Percentiles rank a stretch among this genome's conserved stretches.
phyloP scores from a whole-genome alignment of 2,113 vertebrate genomes.

The Glaucidium brasilianum region DNA sequence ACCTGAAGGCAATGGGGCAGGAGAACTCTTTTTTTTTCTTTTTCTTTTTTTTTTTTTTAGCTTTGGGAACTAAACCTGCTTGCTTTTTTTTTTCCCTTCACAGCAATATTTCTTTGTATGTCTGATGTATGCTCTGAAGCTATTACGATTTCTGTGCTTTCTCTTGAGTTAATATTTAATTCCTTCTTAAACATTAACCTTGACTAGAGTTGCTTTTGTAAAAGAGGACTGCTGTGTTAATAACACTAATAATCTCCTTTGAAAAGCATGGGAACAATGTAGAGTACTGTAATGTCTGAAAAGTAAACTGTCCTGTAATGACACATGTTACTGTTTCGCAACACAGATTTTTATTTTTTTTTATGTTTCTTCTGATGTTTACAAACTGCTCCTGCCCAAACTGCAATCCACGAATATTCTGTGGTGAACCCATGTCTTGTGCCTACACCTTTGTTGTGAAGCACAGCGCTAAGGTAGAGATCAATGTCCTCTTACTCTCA shows the following conservation, averaged over 20 bases:
- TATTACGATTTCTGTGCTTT: slow-evolving; percentile 15
- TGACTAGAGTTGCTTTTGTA: slow-evolving; percentile 21
- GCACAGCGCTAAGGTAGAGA: neutral
- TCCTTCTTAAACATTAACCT: slow-evolving; percentile 61
- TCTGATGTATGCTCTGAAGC: slow-evolving; percentile 3
- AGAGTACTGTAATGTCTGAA: neutral
- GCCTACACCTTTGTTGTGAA: neutral
- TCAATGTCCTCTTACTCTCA: slow-evolving; percentile 9
- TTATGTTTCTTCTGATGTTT: slow-evolving; percentile 1
- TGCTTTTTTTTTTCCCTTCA: neutral
- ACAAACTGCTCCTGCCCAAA: neutral
- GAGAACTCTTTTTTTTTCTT: too few relatives aligned
- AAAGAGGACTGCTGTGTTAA: slow-evolving; percentile 33
- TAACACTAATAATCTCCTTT: slow-evolving; percentile 36
- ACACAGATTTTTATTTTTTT: neutral
- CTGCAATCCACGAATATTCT: neutral
- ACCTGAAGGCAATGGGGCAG: neutral
- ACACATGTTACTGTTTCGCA: neutral
- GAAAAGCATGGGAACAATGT: slow-evolving; percentile 23
- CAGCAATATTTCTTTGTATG: neutral
- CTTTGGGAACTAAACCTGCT: neutral
- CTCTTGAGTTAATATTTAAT: slow-evolving; percentile 66
- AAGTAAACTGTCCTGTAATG: slow-evolving; percentile 18
- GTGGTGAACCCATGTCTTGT: neutral
- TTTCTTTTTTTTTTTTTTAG: too few relatives aligned